Base-by-base conservation (phyloP, 1,140 invertebrate genomes). In the Campoletis sonorensis region DNA sequence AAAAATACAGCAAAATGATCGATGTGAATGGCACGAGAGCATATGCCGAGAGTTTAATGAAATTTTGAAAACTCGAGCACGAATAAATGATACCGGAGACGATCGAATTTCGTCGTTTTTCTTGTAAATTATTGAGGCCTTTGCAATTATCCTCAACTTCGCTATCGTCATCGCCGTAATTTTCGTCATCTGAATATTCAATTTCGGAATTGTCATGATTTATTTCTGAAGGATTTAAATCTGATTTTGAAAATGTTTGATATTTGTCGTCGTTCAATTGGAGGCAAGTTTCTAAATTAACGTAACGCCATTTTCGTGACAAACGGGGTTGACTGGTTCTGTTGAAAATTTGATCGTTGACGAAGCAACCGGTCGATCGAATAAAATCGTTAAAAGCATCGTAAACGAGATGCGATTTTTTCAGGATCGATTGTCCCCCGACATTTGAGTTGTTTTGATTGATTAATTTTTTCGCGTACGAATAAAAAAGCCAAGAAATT, bases 11-110 rank as follows among this genome's bases (percentile, higher is more conserved):
- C 21, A 88, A 61, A 23, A 88, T 79, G 13, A 87, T 85, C 11
- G 91, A 90, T 27, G 90, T 84, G 73, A 90, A 87, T 1, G 90
- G 90, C 0, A 91, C 85, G 61, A 89, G 83, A 30, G 86, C 86
- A 68, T 89, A 91, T n/a, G 87, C 87, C 4, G 89, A 80, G 13
- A 90, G 45, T 79, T 85, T 85, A 7, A 88, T 88, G 16, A 91
- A 88, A 80, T 90, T 87, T n/a, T 87, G 81, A 15, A 85, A 83
- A 33, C 86, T 88, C 0, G 90, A 23, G 61, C 85, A 86, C 51
- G 89, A 84, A 76, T 85, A 88, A 0, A 91, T 81, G 30, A 88
- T 80, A 16, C 87, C 88, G 0, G 87, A 86, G 23, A 90, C 86
- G 33, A 90, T 87, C 0, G 90, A 90, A 8, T 88, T 80, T 73